Evolutionary conservation across 2,797 vertebrate genomes (phyloP), one percentile per base, ranked within the genome.

Genomic region (Sebastiscus albofasciatus): DNA sequence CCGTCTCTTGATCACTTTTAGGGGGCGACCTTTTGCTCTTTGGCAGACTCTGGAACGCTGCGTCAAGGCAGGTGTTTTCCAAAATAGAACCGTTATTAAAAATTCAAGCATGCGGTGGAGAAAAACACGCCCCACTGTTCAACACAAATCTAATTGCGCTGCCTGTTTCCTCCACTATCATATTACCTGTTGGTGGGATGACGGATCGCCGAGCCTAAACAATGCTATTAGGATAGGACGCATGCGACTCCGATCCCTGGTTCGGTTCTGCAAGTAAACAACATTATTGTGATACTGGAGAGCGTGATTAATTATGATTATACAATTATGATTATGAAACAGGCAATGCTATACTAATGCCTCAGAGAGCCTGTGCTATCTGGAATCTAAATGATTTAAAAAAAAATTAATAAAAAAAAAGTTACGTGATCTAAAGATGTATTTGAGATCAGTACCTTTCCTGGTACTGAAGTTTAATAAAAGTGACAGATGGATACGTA

Each of bases 101-200:
- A 93, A 95, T 96, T 90, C 90, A 94, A 90, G 92, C 85, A 72
- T 84, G 89, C 77, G 83, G 92, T 60, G 87, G 90, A 94, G 92
- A 93, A 86, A 92, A 94, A 94, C 94, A 94, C 95, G 84, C 94
- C 95, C 94, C 88, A 87, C 94, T 95, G 95, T 95, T 95, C 91
- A 90, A 92, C 93, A 90, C 93, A 94, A 95, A 96, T 95, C 93
- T 95, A 95, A 96, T 96, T 95, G 94, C 87, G 65, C 90, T 83
- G 92, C 90, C 94, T 93, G 94, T 92, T 94, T 94, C 90, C 87
- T 90, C 89, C 67, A 56, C 94, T 88, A 94, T 96, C 93, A 85
- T 91, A 95, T 96, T 96, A 94, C 93, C 93, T 94, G 92, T 94
- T 94, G 94, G 91, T 92, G 79, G 88, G 90, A 93, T 94, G 95